Percentiles rank a stretch among this genome's conserved stretches.
These are phyloP conservation scores for Maniola jurtina DNA, from an alignment of 1,140 invertebrate species.

Conservation along the genomic window DNA sequence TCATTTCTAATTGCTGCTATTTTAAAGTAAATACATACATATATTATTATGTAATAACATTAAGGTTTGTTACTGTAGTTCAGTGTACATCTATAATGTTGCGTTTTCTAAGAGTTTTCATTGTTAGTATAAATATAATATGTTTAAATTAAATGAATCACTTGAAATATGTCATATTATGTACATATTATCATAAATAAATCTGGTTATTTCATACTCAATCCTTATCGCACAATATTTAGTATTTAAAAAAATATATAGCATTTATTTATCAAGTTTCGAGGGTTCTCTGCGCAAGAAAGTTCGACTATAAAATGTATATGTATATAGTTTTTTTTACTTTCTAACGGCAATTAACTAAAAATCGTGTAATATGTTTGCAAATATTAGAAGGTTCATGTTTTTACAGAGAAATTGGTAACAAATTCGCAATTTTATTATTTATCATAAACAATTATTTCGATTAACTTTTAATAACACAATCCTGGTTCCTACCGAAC, in stretches of 20 bases:
- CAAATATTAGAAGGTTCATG: neutral
- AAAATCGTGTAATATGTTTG: no score
- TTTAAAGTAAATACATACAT: constrained; percentile 16
- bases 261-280: constrained; percentile 11
- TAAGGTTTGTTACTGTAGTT: constrained; percentile 39
- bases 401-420: neutral
- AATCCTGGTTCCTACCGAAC: constrained; percentile 40
- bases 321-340: neutral
- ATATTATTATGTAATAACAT: constrained; percentile 2
- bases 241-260: constrained; percentile 20
- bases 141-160: constrained; percentile 38
- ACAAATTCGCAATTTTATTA: neutral
- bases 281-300: constrained; percentile 7
- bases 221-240: constrained; percentile 26
- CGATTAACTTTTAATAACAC: constrained; percentile 21
- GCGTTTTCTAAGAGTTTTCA: constrained; percentile 59
- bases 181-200: neutral
- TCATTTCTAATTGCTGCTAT: constrained; percentile 54
- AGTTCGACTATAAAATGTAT: neutral
- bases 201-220: neutral
- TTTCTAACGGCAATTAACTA: neutral
- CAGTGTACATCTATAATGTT: constrained; percentile 35
- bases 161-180: constrained; percentile 9
- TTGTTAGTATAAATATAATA: constrained; percentile 52
- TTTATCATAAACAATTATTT: constrained; percentile 12